Percentiles rank a stretch among this genome's conserved stretches.
phyloP scores from a whole-genome alignment of 2,888 invertebrate species.

The Eulithis testata region DNA sequence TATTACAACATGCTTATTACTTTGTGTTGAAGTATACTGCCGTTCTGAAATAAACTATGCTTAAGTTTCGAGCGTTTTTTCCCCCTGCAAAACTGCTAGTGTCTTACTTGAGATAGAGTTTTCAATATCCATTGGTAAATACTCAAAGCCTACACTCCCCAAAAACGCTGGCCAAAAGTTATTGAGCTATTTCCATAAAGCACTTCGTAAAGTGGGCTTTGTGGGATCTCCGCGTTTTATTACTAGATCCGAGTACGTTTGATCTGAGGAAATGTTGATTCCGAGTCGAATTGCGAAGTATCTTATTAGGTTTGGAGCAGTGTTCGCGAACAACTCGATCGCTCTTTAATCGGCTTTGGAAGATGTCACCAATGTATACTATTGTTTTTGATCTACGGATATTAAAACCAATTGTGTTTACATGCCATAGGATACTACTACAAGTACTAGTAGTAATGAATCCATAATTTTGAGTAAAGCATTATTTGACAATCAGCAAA shows the following conservation, averaged over 20 bases:
- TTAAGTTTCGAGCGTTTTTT: too few relatives aligned
- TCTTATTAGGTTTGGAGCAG: conserved; percentile 27
- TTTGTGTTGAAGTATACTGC: too few relatives aligned
- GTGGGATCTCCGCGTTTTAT: conserved; percentile 32
- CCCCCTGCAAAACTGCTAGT: too few relatives aligned
- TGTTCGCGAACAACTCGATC: conserved; percentile 19
- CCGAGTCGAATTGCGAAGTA: conserved; percentile 17
- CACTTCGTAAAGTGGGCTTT: conserved; percentile 31
- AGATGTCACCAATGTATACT: neutral
- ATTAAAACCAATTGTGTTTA: too few relatives aligned
- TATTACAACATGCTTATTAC: too few relatives aligned
- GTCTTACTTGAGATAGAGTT: neutral
- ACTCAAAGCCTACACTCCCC: conserved; percentile 17
- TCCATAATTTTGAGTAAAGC: too few relatives aligned
- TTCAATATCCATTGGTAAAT: neutral
- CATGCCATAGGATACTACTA: too few relatives aligned
- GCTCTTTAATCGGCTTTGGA: conserved; percentile 3
- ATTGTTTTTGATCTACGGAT: too few relatives aligned
- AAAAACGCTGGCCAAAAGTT: conserved; percentile 37
- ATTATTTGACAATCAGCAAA: too few relatives aligned
- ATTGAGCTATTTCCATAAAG: conserved; percentile 40
- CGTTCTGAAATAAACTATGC: too few relatives aligned
- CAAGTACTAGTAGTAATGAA: too few relatives aligned
- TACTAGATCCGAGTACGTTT: conserved; percentile 34
- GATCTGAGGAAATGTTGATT: conserved; percentile 33